Base-by-base conservation (phyloP, 2,888 invertebrate genomes). In the Geotrupes spiniger region DNA sequence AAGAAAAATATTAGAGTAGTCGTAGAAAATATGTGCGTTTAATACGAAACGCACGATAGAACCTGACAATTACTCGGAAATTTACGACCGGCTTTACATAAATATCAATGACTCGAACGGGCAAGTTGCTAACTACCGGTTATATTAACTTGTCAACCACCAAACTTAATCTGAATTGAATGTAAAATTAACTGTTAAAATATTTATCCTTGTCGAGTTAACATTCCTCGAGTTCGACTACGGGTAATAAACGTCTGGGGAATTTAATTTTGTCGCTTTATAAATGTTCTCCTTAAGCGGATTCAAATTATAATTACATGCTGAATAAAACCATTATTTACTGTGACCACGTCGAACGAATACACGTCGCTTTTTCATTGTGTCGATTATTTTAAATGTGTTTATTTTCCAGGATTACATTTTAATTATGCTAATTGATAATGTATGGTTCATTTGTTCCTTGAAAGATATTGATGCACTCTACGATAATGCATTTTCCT, bases 181-280 rank as follows among this genome's bases (percentile, higher is more conserved):
- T 65, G 60, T 58, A 61, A 63, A 64, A 65, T 66, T 65, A 65
- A 65, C 63, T 63, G 60, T 61, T 66, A 60, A 66, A 66, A 63
- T 66, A 66, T 66, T 65, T 65, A 64, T 66, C 63, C 64, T 60
- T 58, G 62, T 61, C 60, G 60, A 50, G 60, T 62, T 65, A 63
- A 63, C 59, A 63, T 61, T 63, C 60, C 60, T 59, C 57, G 50
- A 53, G 61, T 55, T 61, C 57, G 51, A 60, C 48, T 53, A 54
- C 46, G 51, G 36, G 27, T 49, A 33, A 40, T 40, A 40, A 40
- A 27, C 14, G 40, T 40, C 40, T 8, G 21, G 14, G 25, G 40
- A 40, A 40, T 40, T 40, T 40, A 40, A 40, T 40, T 40, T 40
- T 40, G 50, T 48, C 45, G 48, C 51, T 44, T 51, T 45, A 47